These are phyloP conservation scores for Papilio dardanus DNA, from an alignment of 1,140 invertebrate species.

Conservation along the genomic window DNA sequence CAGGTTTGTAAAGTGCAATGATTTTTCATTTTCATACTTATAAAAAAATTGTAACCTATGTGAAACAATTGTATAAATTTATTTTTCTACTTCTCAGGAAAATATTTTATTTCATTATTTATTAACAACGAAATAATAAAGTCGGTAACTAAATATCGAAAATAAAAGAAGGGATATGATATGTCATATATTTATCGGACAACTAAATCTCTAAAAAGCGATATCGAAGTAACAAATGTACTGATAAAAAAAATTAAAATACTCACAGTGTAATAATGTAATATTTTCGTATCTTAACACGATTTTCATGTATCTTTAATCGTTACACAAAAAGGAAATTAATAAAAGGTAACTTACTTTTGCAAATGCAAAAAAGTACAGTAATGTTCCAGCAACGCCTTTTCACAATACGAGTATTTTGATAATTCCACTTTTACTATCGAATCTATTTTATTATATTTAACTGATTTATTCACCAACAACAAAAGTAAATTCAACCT, in stretches of 20 bases:
- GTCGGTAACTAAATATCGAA: background rate
- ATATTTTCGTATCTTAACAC: background rate
- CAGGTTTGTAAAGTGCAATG: too few species aligned
- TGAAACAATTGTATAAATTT: too few species aligned
- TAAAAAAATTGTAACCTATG: too few species aligned
- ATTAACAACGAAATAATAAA: too few species aligned
- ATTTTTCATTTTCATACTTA: too few species aligned
- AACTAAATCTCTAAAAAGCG: background rate
- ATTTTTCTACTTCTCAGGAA: too few species aligned
- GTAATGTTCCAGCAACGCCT: background rate
- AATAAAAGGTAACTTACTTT: constrained; percentile 6
- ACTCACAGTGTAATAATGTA: background rate
- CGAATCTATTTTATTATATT: background rate
- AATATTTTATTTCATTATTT: too few species aligned
- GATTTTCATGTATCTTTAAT: background rate
- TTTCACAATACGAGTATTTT: background rate
- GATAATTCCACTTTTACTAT: background rate
- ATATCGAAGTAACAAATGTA: background rate
- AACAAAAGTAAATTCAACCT: constrained; percentile 36
- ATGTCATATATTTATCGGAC: background rate
- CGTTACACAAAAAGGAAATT: background rate
- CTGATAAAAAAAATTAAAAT: constrained; percentile 10
- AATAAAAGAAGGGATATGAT: background rate
- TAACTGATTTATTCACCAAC: constrained; percentile 7
- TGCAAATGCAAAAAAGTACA: background rate